A percentile compares a stretch with the other conserved stretches of the same genome.
These are phyloP conservation scores for Scolanthus callimorphus DNA, from an alignment of 92 coral and sea anemone species.

Conservation along the genomic window DNA sequence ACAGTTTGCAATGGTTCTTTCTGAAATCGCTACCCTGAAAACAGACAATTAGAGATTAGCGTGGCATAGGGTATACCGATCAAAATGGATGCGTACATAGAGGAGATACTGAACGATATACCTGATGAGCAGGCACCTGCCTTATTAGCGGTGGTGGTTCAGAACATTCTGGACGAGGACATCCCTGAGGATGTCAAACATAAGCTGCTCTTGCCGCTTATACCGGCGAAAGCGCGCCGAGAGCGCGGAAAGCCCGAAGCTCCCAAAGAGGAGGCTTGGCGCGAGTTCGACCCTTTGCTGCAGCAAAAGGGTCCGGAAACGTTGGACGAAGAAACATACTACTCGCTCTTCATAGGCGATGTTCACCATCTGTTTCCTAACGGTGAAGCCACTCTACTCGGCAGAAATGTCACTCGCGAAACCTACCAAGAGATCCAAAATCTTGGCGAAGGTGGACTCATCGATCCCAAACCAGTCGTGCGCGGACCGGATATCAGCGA, in stretches of 20 bases:
- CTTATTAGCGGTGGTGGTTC: background rate
- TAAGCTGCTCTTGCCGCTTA: constrained; percentile 2
- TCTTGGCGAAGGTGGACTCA: constrained; percentile 1
- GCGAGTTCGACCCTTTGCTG: constrained; percentile 8
- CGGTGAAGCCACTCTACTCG: too few species aligned
- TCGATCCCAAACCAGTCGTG: background rate
- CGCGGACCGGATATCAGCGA: constrained; percentile 22
- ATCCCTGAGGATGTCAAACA: constrained; percentile 6
- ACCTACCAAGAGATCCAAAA: background rate
- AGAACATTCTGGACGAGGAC: constrained; percentile 6
- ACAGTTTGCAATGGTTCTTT: too few species aligned
- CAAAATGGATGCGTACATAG: too few species aligned
- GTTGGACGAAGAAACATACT: background rate
- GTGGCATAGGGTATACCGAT: too few species aligned
- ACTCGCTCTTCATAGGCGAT: constrained; percentile 1
- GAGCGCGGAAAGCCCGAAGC: too few species aligned
- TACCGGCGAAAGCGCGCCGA: background rate
- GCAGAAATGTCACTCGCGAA: background rate
- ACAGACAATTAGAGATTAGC: too few species aligned
- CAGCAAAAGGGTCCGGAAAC: constrained; percentile 1
- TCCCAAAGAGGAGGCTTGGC: too few species aligned
- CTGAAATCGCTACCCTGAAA: too few species aligned
- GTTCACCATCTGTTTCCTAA: too few species aligned
- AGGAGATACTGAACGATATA: background rate
- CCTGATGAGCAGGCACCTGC: constrained; percentile 1